Evolutionary conservation across 2,888 invertebrate species (phyloP).

Genomic region (Apotomis betuletana): DNA sequence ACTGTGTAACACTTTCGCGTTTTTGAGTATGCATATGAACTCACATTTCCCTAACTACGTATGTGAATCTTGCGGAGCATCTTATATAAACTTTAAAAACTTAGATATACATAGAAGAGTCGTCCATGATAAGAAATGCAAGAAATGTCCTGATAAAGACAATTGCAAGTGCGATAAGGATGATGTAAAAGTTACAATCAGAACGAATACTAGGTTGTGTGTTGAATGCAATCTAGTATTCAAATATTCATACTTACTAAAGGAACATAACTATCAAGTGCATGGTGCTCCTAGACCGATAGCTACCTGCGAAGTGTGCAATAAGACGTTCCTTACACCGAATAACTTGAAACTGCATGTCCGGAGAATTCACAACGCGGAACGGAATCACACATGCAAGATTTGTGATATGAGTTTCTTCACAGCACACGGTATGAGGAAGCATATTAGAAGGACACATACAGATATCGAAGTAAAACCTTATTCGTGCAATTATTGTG

Average conservation of each 20-base stretch:
- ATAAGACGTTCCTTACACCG: constrained; percentile 51
- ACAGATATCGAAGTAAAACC: constrained; percentile 49
- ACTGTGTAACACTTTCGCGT: constrained; percentile 53
- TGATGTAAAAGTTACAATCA: constrained; percentile 46
- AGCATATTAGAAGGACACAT: constrained; percentile 60
- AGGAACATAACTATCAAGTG: constrained; percentile 52
- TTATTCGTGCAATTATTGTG: constrained; percentile 57
- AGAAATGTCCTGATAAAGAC: constrained; percentile 49
- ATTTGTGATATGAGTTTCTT: constrained; percentile 59
- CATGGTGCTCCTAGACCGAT: constrained; percentile 53
- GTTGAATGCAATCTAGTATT: constrained; percentile 52
- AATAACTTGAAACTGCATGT: constrained; percentile 56
- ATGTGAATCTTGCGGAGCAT: constrained; percentile 59
- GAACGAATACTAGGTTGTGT: constrained; percentile 46
- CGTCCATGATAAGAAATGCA: constrained; percentile 58
- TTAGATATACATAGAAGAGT: constrained; percentile 55
- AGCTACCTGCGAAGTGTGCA: constrained; percentile 54
- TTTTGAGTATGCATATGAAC: constrained; percentile 60
- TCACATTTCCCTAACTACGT: constrained; percentile 58
- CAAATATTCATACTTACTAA: constrained; percentile 50
- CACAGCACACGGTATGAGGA: constrained; percentile 53
- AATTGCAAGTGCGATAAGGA: constrained; percentile 45
- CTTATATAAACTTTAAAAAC: constrained; percentile 57
- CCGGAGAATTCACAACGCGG: constrained; percentile 55
- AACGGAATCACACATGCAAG: constrained; percentile 54